Conservation (phyloP, 2,888 invertebrate genomes). For the Xestobium rufovillosum region DNA sequence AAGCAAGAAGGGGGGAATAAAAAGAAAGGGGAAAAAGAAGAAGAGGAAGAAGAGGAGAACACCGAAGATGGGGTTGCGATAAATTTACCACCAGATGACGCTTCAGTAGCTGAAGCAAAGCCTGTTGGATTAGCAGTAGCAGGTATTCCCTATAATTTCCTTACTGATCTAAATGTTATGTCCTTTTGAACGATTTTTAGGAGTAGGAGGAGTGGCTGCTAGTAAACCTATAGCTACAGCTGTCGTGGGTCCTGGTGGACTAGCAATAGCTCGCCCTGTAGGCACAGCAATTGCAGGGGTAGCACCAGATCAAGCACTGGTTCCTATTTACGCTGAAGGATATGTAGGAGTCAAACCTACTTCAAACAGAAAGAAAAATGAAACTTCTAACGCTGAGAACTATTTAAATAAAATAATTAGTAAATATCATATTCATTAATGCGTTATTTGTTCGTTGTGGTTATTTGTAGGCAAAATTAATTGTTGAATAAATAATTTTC, state of each 20-base stretch:
- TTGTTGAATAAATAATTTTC: too few relatives aligned
- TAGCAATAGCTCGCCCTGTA: slow-evolving; percentile 63
- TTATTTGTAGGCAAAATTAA: not conserved
- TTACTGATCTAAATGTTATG: slow-evolving; percentile 1
- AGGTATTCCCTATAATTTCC: slow-evolving; percentile 28
- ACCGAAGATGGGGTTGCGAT: slow-evolving; percentile 42
- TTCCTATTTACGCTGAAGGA: slow-evolving; percentile 36
- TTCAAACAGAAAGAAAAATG: slow-evolving; percentile 19
- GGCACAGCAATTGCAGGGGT: slow-evolving; percentile 71
- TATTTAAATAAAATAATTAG: slow-evolving; percentile 37
- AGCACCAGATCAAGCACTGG: slow-evolving; percentile 45
- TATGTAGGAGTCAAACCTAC: slow-evolving; percentile 24
- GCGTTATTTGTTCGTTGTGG: not conserved
- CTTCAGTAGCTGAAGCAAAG: slow-evolving; percentile 67
- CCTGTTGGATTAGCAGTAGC: slow-evolving; percentile 54
- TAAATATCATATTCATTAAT: slow-evolving; percentile 35
- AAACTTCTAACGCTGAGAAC: slow-evolving; percentile 26
- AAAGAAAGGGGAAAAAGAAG: slow-evolving; percentile 24
- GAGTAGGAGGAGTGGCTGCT: slow-evolving; percentile 63
- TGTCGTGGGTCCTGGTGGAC: slow-evolving; percentile 59
- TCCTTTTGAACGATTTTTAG: slow-evolving; percentile 46
- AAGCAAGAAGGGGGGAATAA: slow-evolving; percentile 21
- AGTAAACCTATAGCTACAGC: slow-evolving; percentile 66
- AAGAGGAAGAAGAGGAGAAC: slow-evolving; percentile 37
- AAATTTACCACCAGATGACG: slow-evolving; percentile 50